Conservation (phyloP, 2,113 vertebrate species). For the Brevimyrus niger region DNA sequence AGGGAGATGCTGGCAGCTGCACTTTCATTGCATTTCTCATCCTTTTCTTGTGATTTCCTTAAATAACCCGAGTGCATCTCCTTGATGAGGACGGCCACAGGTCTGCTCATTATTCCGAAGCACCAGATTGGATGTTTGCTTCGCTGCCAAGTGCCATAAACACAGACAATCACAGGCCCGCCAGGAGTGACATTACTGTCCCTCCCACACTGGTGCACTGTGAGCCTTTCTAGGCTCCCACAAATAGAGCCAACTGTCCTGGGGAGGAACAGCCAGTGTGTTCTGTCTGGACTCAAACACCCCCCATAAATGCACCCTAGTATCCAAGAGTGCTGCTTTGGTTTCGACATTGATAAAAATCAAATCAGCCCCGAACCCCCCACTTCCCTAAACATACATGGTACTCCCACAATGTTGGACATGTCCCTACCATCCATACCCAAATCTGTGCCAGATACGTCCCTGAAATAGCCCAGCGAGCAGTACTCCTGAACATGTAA, state of each 20-base stretch:
- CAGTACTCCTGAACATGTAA: not conserved
- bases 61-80: not conserved
- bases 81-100: not conserved
- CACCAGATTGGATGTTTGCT: not conserved
- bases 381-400: not conserved
- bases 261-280: not conserved
- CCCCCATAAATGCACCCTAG: not conserved
- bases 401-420: not conserved
- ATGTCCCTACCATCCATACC: not conserved
- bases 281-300: not conserved
- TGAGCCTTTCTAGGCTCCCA: not conserved
- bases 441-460: not conserved
- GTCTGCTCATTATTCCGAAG: not conserved
- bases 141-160: not conserved
- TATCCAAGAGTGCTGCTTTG: not conserved
- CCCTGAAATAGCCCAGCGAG: not conserved
- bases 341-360: not conserved
- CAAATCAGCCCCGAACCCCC: not conserved
- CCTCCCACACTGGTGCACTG: constrained; percentile 18
- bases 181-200: constrained; percentile 39
- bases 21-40: constrained; percentile 40
- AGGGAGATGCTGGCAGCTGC: constrained; percentile 14
- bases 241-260: not conserved
- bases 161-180: constrained; percentile 25
- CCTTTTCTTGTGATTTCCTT: constrained; percentile 36